Evolutionary conservation across 2,888 invertebrate genomes (phyloP).

Genomic region (Muscina levida): DNA sequence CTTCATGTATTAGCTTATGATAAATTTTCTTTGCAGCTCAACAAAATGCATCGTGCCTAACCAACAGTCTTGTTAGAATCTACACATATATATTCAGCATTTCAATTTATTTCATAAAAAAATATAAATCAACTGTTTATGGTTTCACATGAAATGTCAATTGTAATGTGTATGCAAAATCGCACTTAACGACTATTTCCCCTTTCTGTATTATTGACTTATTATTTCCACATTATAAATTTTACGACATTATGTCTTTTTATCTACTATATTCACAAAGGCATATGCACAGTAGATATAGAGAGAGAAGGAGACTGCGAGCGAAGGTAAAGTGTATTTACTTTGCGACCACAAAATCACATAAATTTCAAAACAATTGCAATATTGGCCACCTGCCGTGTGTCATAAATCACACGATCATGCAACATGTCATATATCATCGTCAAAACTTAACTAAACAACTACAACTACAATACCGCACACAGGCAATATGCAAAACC

Average conservation of each 20-base stretch:
- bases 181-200: not conserved
- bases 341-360: not conserved
- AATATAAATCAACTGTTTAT: not conserved
- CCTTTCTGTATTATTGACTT: constrained; percentile 14
- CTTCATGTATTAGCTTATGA: too few relatives aligned
- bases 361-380: constrained; percentile 7
- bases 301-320: too few relatives aligned
- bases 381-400: constrained; percentile 63
- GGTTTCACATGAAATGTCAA: not conserved
- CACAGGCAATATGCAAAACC: not conserved
- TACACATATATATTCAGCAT: too few relatives aligned
- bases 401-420: constrained; percentile 66
- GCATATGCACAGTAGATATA: too few relatives aligned
- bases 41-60: too few relatives aligned
- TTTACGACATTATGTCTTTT: constrained; percentile 24
- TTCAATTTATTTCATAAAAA: not conserved
- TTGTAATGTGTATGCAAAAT: not conserved
- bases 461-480: not conserved
- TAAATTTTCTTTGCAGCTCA: too few relatives aligned
- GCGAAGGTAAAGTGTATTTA: too few relatives aligned
- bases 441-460: constrained; percentile 40
- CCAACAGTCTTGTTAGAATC: too few relatives aligned
- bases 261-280: not conserved
- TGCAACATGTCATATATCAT: constrained; percentile 65
- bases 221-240: constrained; percentile 10